Conservation (phyloP, 1,140 invertebrate species). For the Orchestia grillus region DNA sequence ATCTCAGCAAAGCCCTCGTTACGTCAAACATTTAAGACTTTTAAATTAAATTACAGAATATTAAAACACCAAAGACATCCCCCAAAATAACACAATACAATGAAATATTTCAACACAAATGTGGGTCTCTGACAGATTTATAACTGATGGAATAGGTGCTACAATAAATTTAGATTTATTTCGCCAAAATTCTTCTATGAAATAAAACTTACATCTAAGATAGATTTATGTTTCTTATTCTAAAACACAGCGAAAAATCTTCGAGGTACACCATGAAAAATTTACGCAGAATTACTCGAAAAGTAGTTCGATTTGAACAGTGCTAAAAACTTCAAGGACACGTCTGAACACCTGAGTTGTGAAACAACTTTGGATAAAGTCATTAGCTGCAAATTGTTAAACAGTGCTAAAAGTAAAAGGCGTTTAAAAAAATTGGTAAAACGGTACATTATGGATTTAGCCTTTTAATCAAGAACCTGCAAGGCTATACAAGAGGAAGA, state of each 20-base stretch:
- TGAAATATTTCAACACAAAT: not conserved
- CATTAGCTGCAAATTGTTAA: not conserved
- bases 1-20: not conserved
- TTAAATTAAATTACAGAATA: no score
- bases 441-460: not conserved
- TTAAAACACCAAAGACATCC: no score
- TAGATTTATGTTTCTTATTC: not conserved
- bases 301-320: not conserved
- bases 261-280: not conserved
- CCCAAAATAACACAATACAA: not conserved
- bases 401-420: not conserved
- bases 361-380: not conserved
- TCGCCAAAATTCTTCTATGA: not conserved
- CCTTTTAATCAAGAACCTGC: no score
- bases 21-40: not conserved
- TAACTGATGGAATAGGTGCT: not conserved
- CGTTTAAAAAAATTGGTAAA: not conserved
- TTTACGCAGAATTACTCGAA: not conserved
- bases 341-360: not conserved
- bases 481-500: no score
- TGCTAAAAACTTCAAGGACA: not conserved
- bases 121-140: not conserved
- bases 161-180: not conserved
- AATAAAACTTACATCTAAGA: not conserved
- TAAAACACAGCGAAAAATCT: not conserved